phyloP scores from a whole-genome alignment of 2,797 vertebrate genomes.

The Pantherophis alleghaniensis region DNA sequence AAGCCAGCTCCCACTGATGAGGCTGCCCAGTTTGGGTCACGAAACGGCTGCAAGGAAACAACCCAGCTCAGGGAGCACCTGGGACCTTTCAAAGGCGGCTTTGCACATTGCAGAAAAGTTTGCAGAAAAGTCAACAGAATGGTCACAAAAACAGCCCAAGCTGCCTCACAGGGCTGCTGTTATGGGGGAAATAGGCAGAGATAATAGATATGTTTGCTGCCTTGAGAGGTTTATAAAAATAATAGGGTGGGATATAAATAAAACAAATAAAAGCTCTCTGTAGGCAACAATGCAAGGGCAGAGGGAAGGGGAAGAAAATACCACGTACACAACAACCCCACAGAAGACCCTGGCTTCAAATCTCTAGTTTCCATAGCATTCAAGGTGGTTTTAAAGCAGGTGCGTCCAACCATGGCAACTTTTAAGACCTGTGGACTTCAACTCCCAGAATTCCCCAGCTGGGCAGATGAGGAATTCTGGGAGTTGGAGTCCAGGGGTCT shows the following conservation, averaged over 20 bases:
- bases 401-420: no score
- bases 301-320: background rate
- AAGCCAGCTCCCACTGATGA: background rate
- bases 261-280: no score
- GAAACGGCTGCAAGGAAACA: background rate
- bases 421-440: no score
- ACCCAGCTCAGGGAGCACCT: background rate
- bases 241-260: no score
- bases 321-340: no score
- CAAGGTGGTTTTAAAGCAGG: background rate
- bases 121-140: background rate
- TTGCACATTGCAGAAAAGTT: background rate
- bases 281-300: background rate
- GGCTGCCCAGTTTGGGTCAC: background rate
- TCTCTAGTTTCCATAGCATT: background rate
- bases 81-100: background rate
- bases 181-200: background rate
- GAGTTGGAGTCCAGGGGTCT: no score
- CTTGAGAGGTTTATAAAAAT: no score
- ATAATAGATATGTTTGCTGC: no score
- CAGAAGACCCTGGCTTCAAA: no score
- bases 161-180: no score
- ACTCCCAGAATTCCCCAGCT: no score
- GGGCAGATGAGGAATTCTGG: no score
- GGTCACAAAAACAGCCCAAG: background rate